Conservation (phyloP, 2,113 vertebrate genomes). For the Ageneiosus marmoratus region DNA sequence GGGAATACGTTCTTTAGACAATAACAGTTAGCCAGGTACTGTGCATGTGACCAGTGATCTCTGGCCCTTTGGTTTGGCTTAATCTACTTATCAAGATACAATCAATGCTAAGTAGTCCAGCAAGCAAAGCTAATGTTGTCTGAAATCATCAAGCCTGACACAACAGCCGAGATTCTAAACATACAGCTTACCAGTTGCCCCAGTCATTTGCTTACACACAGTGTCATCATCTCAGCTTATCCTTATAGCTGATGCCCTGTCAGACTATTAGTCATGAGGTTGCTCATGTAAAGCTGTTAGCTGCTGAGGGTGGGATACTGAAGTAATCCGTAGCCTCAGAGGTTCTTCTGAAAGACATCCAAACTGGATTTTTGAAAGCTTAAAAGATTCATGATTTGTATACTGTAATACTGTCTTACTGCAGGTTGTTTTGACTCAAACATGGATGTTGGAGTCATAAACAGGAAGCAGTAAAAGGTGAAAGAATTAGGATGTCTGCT, state of each 20-base stretch:
- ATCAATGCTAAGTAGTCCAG: neutral
- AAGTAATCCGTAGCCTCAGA: neutral
- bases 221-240: neutral
- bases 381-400: neutral
- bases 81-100: neutral
- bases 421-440: neutral
- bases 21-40: neutral
- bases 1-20: neutral
- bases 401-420: neutral
- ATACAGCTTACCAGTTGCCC: neutral
- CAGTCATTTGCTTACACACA: neutral
- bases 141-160: neutral
- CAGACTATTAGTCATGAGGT: slow-evolving; percentile 18
- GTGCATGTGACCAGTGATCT: neutral
- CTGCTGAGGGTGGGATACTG: neutral
- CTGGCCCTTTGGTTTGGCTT: neutral
- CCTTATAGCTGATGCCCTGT: slow-evolving; percentile 8
- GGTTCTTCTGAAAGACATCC: neutral
- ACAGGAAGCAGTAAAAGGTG: neutral
- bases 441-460: neutral
- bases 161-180: neutral
- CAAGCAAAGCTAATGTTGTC: neutral
- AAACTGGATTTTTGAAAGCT: neutral
- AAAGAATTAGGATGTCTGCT: neutral
- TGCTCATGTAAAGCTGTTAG: slow-evolving; percentile 8